Evolutionary conservation across 2,888 invertebrate species (phyloP), one percentile per base, ranked within the genome.

Genomic region (Lasioglossum pauxillum): DNA sequence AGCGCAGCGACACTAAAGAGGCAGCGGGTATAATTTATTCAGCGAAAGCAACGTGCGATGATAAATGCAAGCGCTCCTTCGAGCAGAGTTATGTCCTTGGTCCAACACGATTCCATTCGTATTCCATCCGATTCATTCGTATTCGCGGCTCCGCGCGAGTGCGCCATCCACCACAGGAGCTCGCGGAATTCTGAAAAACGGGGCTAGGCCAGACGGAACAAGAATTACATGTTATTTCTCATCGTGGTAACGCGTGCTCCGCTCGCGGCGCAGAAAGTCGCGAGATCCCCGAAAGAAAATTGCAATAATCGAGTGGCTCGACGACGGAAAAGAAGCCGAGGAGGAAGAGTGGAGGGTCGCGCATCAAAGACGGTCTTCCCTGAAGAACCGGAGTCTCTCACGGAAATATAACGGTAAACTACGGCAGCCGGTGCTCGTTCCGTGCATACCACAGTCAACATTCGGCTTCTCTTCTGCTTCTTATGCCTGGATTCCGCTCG

Each of bases 331-430:
- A 53, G 57, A 27, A 31, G 23, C 14, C 12, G 27, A 57, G n/a
- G 44, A 41, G 71, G 60, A 60, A 76, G 67, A 44, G 31, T 10
- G 14, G 41, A 31, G 71, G 74, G 41, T 53, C 64, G 72, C 23
- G 78, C 71, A 46, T 38, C 19, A 67, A 60, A 75, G 78, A 27
- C 5, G 5, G 3, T 60, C 44, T 53, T 41, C 72, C 67, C 27
- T 27, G 77, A 77, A 64, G 84, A 64, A 31, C 64, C 67, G 67
- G 60, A 78, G 73, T 83, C 79, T 87, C 87, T 88, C 85, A 72
- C 82, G 84, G 89, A 90, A 87, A 85, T 83, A 78, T 90, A 90
- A 90, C 91, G 91, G 90, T 91, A 91, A 90, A 88, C 82, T 85
- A 79, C 76, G 84, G 80, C 79, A 82, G 85, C 83, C 83, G 78